phyloP scores from a whole-genome alignment of 2,797 vertebrate species.

The Holocentrus rufus region DNA sequence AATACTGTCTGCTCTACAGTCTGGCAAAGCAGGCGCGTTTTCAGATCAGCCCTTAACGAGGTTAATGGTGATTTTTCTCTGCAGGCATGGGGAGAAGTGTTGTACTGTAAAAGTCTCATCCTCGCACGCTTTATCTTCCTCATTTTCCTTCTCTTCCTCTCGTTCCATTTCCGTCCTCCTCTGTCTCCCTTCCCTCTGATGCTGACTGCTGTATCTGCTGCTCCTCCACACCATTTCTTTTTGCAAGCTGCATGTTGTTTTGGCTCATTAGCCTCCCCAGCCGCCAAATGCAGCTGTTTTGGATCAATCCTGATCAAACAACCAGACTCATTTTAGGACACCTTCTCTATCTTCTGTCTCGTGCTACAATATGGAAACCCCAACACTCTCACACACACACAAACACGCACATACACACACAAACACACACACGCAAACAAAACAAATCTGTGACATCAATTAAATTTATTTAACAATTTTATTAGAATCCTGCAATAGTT shows the following conservation, averaged over 20 bases:
- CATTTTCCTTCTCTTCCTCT: constrained; percentile 50
- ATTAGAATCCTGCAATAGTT: constrained; percentile 96
- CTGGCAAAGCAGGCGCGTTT: constrained; percentile 76
- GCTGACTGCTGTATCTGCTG: constrained; percentile 51
- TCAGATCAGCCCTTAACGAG: constrained; percentile 77
- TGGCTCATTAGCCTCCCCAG: constrained; percentile 61
- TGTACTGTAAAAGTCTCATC: constrained; percentile 66
- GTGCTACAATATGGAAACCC: constrained; percentile 6
- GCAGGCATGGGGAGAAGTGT: constrained; percentile 51
- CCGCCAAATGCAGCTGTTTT: constrained; percentile 67
- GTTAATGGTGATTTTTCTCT: constrained; percentile 79
- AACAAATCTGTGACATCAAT: constrained; percentile 15
- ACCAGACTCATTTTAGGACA: constrained; percentile 27
- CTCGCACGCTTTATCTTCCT: constrained; percentile 47
- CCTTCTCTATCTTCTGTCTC: constrained; percentile 41
- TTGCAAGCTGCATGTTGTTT: constrained; percentile 48
- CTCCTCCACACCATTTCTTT: constrained; percentile 47
- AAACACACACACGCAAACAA: constrained; percentile 20
- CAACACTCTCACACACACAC: constrained; percentile 11
- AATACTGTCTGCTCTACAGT: constrained; percentile 79
- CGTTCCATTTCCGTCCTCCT: constrained; percentile 24
- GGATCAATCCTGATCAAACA: constrained; percentile 59
- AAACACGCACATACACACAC: not conserved
- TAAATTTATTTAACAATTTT: constrained; percentile 86
- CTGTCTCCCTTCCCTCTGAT: constrained; percentile 40